Conservation (phyloP, 2,113 vertebrate genomes). For the Myrmecophaga tridactyla region DNA sequence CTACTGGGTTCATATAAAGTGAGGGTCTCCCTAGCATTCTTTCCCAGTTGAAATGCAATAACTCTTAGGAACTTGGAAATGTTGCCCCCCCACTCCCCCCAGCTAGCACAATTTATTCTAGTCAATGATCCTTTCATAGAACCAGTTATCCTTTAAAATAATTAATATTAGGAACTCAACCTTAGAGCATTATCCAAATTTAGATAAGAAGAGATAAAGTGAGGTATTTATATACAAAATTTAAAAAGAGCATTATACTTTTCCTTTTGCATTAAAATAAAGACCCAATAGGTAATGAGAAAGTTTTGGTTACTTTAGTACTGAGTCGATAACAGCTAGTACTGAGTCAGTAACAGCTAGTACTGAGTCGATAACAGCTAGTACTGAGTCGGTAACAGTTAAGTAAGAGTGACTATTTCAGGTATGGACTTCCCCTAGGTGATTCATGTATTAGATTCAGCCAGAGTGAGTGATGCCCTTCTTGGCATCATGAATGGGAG, state of each 20-base stretch:
- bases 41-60: not conserved
- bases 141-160: conserved; percentile 57
- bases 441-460: not conserved
- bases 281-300: not conserved
- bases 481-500: not conserved
- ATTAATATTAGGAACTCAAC: conserved; percentile 49
- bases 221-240: not conserved
- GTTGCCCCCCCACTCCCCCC: not conserved
- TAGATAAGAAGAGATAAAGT: conserved; percentile 39
- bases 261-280: conserved; percentile 34
- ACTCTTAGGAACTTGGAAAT: conserved; percentile 12
- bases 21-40: not conserved
- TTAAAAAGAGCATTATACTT: not conserved
- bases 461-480: not conserved
- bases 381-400: not conserved
- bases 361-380: not conserved
- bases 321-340: no score
- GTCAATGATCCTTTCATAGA: conserved; percentile 27
- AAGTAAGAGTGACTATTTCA: not conserved
- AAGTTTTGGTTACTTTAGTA: conserved; percentile 6
- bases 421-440: not conserved
- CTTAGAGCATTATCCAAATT: conserved; percentile 59
- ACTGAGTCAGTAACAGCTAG: no score
- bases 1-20: not conserved
- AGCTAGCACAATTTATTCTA: not conserved